Evolutionary conservation across 2,113 vertebrate species (phyloP), one percentile per base, ranked within the genome.

Genomic region (Ancistrus triradiatus): DNA sequence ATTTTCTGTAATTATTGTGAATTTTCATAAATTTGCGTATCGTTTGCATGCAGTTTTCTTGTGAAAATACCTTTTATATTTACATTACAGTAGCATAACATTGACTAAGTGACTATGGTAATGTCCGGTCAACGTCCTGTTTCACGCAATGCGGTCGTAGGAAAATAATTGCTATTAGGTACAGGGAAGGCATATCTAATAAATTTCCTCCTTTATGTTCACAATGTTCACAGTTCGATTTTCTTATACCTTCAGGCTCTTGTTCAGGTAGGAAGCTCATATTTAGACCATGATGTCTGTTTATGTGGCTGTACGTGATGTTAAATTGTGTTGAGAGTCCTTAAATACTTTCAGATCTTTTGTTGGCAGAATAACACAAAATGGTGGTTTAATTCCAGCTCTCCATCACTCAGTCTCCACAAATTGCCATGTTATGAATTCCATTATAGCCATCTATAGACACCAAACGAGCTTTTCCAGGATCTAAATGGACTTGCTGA

Each of bases 401-500:
- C 64, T 50, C 63, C 49, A 37, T 66, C 31, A 49, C 13, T 37
- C 55, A 43, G 43, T 33, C 43, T 28, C 31, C 43, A 28, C 59
- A 69, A 69, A 57, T 66, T 51, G 52, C 66, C 22, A 47, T 37
- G 65, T 44, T 64, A 61, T 66, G 69, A 74, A 59, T 60, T 64
- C 53, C 59, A 59, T 55, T 74, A 66, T 48, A 25, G 57, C 63
- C 43, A 69, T 42, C 53, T 65, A 64, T 43, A 52, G 56, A 61
- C 59, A 21, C 18, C 31, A 60, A 58, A 51, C 38, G 57, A 43
- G 47, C 42, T 38, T 57, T 69, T 77, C 48, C 63, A 70, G 61
- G 28, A 42, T 52, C 57, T 61, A 71, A 71, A 75, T 68, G 56
- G 69, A 61, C 57, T 63, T 22, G 63, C 48, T 69, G 53, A 63